Percentiles rank a stretch among this genome's conserved stretches.
These are phyloP conservation scores for Pseudotriccus pelzelni DNA, from an alignment of 2,797 vertebrate genomes.

Conservation along the genomic window DNA sequence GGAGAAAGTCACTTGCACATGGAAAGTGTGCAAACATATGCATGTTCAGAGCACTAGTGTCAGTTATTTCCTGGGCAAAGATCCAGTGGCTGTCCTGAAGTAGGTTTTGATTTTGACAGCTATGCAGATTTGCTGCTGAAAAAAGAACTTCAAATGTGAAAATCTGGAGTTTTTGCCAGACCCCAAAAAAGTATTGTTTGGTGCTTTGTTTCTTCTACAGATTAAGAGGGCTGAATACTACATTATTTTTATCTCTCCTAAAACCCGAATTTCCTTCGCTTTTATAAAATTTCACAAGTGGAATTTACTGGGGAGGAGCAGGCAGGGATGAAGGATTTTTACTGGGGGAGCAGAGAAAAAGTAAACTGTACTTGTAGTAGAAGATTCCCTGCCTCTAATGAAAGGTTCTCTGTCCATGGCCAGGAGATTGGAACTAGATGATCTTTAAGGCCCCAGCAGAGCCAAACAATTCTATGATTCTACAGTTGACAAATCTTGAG, in stretches of 20 bases:
- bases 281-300: background rate
- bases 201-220: background rate
- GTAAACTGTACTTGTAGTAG: background rate
- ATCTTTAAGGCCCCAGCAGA: background rate
- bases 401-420: background rate
- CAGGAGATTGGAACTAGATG: background rate
- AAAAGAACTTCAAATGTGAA: constrained; percentile 19
- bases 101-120: constrained; percentile 24
- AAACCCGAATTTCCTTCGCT: background rate
- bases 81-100: background rate
- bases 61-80: background rate
- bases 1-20: background rate
- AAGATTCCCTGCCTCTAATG: background rate
- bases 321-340: background rate
- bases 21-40: background rate
- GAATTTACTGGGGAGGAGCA: background rate
- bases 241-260: background rate
- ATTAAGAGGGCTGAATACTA: background rate
- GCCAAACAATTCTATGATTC: background rate
- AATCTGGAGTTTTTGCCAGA: background rate
- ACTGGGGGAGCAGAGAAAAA: background rate
- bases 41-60: background rate
- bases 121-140: background rate
- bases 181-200: background rate
- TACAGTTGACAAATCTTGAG: background rate